Conservation (phyloP, 2,888 invertebrate species). For the Trisateles emortualis region DNA sequence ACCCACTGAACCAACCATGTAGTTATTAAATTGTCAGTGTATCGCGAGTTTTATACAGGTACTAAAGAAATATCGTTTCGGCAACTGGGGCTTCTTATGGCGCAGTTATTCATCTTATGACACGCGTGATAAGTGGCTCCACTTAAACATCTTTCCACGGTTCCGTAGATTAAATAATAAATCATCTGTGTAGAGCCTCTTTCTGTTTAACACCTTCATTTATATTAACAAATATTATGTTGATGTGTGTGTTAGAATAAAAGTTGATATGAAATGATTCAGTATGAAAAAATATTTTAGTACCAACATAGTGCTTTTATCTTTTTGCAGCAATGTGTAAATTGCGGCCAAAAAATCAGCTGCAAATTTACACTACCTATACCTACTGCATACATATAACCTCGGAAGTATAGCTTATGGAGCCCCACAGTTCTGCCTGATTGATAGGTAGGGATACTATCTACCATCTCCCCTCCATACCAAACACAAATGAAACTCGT, state of each 20-base stretch:
- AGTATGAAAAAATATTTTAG: too few relatives aligned
- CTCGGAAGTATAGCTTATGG: too few relatives aligned
- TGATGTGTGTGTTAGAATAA: neutral
- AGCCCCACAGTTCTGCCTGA: too few relatives aligned
- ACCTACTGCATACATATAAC: too few relatives aligned
- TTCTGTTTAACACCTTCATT: slow-evolving; percentile 7
- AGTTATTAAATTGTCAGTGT: too few relatives aligned
- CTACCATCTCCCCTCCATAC: neutral
- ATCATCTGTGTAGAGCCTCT: slow-evolving; percentile 13
- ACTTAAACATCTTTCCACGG: slow-evolving; percentile 22
- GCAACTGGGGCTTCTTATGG: neutral
- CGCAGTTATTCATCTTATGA: slow-evolving; percentile 8
- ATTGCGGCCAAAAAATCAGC: too few relatives aligned
- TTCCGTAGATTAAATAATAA: slow-evolving; percentile 43
- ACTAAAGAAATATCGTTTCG: neutral
- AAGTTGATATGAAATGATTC: too few relatives aligned
- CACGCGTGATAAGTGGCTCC: slow-evolving; percentile 26
- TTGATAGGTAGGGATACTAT: too few relatives aligned
- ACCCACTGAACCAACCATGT: too few relatives aligned
- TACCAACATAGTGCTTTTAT: too few relatives aligned
- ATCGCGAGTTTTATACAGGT: neutral
- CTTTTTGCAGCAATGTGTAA: too few relatives aligned
- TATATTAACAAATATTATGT: neutral
- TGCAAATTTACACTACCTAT: too few relatives aligned
- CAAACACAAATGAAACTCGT: neutral